phyloP scores from a whole-genome alignment of 2,113 vertebrate species.

The Pyrgilauda ruficollis region DNA sequence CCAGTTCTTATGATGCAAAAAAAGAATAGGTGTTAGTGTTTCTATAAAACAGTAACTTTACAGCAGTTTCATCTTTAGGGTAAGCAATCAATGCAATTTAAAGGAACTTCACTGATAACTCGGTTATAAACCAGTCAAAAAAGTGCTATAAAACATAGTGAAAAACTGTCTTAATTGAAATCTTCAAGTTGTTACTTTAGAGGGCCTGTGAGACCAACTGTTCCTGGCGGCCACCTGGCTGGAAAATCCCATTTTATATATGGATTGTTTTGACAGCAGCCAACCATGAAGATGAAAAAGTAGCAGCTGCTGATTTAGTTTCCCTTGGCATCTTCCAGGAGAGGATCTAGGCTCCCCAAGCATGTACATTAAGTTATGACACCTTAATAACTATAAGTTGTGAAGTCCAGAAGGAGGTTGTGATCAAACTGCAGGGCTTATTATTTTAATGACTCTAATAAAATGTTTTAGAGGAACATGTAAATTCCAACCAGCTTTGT shows the following conservation, averaged over 20 bases:
- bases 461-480: neutral
- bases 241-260: slow-evolving; percentile 35
- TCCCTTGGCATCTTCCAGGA: neutral
- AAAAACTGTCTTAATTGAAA: neutral
- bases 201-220: neutral
- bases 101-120: neutral
- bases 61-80: neutral
- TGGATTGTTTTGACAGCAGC: slow-evolving; percentile 38
- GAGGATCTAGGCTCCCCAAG: neutral
- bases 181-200: neutral
- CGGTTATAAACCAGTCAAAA: neutral
- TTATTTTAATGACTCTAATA: slow-evolving; percentile 15
- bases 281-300: slow-evolving; percentile 25
- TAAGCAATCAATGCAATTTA: neutral
- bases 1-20: neutral
- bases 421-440: neutral
- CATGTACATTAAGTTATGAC: neutral
- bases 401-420: slow-evolving; percentile 6
- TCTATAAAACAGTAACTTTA: neutral
- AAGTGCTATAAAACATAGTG: neutral
- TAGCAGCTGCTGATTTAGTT: slow-evolving; percentile 8
- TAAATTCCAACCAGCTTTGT: neutral
- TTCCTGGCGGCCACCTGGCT: neutral
- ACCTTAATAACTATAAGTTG: slow-evolving; percentile 3
- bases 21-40: neutral